phyloP scores from a whole-genome alignment of 2,797 vertebrate genomes.

The Anguilla anguilla region DNA sequence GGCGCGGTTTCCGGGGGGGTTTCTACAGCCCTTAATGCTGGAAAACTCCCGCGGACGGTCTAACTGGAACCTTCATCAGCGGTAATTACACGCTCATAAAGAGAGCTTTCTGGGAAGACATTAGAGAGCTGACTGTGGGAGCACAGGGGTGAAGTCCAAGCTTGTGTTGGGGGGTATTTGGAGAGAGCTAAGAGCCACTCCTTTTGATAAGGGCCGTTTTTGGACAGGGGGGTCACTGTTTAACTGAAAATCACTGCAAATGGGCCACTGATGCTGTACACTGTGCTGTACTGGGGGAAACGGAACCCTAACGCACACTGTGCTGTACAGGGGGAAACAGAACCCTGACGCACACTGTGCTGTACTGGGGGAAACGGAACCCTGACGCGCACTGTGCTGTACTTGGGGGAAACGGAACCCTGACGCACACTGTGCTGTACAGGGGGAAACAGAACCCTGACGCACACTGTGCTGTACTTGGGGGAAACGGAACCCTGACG shows the following conservation, averaged over 20 bases:
- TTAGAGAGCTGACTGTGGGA: background rate
- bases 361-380: background rate
- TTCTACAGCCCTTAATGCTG: background rate
- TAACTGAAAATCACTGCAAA: constrained; percentile 39
- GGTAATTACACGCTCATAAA: background rate
- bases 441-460: background rate
- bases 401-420: too few relatives aligned
- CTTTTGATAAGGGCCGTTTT: constrained; percentile 38
- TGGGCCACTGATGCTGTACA: constrained; percentile 10
- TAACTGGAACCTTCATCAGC: background rate
- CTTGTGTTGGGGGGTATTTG: background rate
- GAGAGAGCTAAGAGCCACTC: constrained; percentile 28
- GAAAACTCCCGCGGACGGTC: background rate
- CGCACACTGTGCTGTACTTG: background rate
- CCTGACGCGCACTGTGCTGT: background rate
- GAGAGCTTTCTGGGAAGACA: constrained; percentile 1
- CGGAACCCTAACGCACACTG: too few relatives aligned
- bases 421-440: background rate
- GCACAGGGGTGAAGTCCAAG: background rate
- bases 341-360: too few relatives aligned
- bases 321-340: too few relatives aligned
- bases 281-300: too few relatives aligned
- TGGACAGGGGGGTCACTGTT: constrained; percentile 27
- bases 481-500: background rate
- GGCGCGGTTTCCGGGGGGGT: background rate